These are phyloP conservation scores for Hippocampus barbouri DNA, from an alignment of 2,113 vertebrate genomes.

Conservation along the genomic window DNA sequence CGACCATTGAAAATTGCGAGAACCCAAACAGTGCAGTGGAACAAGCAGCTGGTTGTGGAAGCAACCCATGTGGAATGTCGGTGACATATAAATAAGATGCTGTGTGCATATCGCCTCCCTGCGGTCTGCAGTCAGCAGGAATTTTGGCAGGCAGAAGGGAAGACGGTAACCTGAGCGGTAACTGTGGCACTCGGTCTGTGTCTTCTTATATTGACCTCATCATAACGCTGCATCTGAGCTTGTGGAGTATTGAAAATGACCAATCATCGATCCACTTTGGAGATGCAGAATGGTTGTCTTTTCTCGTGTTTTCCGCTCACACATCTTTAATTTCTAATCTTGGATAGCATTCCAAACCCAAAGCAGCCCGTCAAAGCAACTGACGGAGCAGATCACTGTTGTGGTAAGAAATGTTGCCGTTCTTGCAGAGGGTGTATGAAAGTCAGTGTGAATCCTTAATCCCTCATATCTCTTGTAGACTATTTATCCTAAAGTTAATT, in stretches of 20 bases:
- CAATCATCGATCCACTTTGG: conserved; percentile 21
- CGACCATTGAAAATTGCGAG: conserved; percentile 11
- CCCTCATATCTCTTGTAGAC: conserved; percentile 19
- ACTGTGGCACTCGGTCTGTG: conserved; percentile 7
- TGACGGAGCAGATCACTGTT: conserved; percentile 13
- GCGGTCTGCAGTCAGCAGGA: conserved; percentile 42
- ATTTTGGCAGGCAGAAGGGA: conserved; percentile 33
- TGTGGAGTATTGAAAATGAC: conserved; percentile 19
- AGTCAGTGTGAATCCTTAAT: conserved; percentile 52
- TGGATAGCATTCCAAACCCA: conserved; percentile 34
- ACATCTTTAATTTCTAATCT: conserved; percentile 53
- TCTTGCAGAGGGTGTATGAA: conserved; percentile 29
- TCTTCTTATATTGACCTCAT: conserved; percentile 26
- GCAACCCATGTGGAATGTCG: conserved; percentile 51
- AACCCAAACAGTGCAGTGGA: not conserved
- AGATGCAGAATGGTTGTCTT: too few relatives aligned
- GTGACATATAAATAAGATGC: not conserved
- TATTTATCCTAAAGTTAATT: conserved; percentile 57
- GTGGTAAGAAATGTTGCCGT: conserved; percentile 21
- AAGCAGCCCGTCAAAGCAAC: conserved; percentile 43
- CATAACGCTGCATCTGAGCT: conserved; percentile 36
- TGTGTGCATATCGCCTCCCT: conserved; percentile 7
- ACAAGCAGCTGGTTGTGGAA: conserved; percentile 13
- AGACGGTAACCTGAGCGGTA: conserved; percentile 58
- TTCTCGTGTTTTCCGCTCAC: not conserved